Base-by-base conservation (phyloP, 2,888 invertebrate species). In the Drosophila koepferae region DNA sequence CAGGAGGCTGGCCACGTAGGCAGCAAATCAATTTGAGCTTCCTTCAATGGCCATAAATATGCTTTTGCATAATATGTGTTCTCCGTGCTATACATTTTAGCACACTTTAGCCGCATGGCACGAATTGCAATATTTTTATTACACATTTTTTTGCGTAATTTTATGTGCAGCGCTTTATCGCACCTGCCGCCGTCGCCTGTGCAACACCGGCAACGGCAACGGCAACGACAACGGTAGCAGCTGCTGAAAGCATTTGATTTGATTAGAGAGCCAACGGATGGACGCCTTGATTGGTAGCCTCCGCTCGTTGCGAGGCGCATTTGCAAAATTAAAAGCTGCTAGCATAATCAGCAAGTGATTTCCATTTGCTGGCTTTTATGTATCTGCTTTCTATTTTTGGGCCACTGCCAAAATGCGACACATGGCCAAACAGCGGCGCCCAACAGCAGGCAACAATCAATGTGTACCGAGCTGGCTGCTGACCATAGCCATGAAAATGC, bases 101-200 rank as follows among this genome's bases (percentile, higher is more conserved):
- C 61, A 41, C 71, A 70, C 28, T 56, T 70, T 69, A n/a, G 49
- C 23, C 23, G 16, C 46, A 23, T 23, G 8, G 31, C 49, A 34
- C 61, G 85, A 73, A 82, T 85, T 87, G 87, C 80, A 85, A 84
- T 82, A 87, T 82, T 81, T 78, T 84, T 80, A 82, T 87, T 80
- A 74, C 75, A 58, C 69, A 66, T 80, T 74, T 58, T 58, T 73
- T 40, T 40, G 40, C 48, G 87, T 87, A 73, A 84, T 87, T 83
- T 81, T 63, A 71, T 77, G 66, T 63, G 49, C 53, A n/a, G 62
- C 46, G 62, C 46, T 72, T 87, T 72, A 84, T 84, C 68, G 77
- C 87, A 82, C 72, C 72, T 83, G 84, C 59, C 72, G 63, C 28
- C 28, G 20, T 20, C 20, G 28, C 51, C 48, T 51, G 28, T 28